phyloP scores from a whole-genome alignment of 2,113 vertebrate species.

The Eublepharis macularius region DNA sequence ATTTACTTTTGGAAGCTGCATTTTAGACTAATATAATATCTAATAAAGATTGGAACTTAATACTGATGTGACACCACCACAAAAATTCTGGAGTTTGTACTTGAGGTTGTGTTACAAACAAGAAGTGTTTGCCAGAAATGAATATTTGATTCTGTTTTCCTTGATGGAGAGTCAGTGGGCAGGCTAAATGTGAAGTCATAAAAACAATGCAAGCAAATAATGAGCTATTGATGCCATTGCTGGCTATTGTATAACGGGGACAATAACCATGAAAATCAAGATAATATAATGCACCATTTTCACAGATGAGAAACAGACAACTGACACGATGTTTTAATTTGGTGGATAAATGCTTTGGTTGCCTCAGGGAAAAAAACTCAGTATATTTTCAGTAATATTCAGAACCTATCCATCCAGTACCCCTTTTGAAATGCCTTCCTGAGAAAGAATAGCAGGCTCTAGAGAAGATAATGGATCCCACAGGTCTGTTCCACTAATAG shows the following conservation, averaged over 20 bases:
- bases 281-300: constrained; percentile 62
- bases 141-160: constrained; percentile 17
- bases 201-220: constrained; percentile 67
- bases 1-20: not conserved
- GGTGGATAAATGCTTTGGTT: constrained; percentile 65
- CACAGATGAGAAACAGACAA: constrained; percentile 71
- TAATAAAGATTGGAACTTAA: not conserved
- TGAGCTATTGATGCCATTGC: constrained; percentile 54
- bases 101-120: constrained; percentile 32
- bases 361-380: constrained; percentile 42
- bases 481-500: too few species aligned
- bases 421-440: constrained; percentile 35
- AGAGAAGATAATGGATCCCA: constrained; percentile 8
- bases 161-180: not conserved
- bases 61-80: constrained; percentile 30
- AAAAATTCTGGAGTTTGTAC: constrained; percentile 27
- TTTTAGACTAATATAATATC: not conserved
- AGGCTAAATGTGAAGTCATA: constrained; percentile 63
- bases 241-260: constrained; percentile 63
- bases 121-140: constrained; percentile 25
- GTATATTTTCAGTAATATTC: constrained; percentile 63
- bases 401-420: constrained; percentile 57
- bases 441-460: constrained; percentile 33
- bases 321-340: constrained; percentile 66
- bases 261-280: constrained; percentile 62